These are phyloP conservation scores for Pachyseris speciosa DNA, from an alignment of 64 coral and sea anemone genomes.

Conservation along the genomic window DNA sequence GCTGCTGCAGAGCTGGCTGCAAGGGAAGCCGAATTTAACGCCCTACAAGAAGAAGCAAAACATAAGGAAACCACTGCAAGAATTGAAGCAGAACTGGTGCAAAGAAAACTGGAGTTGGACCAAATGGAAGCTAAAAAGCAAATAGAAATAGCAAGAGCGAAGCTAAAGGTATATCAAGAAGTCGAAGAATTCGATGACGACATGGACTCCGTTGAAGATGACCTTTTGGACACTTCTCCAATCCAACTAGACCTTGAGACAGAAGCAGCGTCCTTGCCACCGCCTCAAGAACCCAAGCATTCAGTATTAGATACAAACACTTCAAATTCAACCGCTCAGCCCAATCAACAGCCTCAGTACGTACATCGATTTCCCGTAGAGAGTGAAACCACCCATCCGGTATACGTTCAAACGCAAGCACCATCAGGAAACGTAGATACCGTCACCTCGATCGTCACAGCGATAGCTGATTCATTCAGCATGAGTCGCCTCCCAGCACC, in stretches of 20 bases:
- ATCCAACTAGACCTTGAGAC: neutral
- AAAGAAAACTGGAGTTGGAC: neutral
- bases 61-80: neutral
- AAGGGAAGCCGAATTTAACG: neutral
- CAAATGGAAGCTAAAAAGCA: neutral
- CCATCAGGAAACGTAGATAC: neutral
- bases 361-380: neutral
- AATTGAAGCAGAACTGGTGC: neutral
- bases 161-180: neutral
- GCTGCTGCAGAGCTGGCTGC: conserved; percentile 1
- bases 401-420: neutral
- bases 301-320: neutral
- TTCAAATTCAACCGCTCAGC: too few species aligned
- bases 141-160: neutral
- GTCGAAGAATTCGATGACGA: neutral
- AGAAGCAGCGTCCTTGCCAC: neutral
- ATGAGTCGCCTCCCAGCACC: conserved; percentile 17
- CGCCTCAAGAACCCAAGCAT: neutral
- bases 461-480: conserved; percentile 23
- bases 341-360: neutral
- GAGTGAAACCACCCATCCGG: neutral
- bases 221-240: neutral
- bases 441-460: too few species aligned
- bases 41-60: neutral
- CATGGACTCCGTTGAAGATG: neutral